phyloP scores from a whole-genome alignment of 2,113 vertebrate species.

The Nerophis lumbriciformis region DNA sequence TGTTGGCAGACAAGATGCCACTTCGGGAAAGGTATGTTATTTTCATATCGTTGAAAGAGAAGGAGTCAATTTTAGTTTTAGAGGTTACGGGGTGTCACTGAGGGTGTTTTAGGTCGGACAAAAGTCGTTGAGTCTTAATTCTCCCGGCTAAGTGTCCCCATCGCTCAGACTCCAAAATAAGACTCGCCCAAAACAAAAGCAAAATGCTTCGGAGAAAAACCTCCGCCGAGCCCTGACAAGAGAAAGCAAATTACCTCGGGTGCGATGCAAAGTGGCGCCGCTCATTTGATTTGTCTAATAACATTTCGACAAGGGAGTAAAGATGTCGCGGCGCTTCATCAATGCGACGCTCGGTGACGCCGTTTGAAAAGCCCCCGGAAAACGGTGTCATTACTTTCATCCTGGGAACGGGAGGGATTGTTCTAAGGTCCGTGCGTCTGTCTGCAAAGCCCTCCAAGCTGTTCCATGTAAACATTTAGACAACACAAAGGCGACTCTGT shows the following conservation, averaged over 20 bases:
- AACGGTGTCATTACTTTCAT: constrained; percentile 43
- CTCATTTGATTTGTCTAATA: constrained; percentile 51
- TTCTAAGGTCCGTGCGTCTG: constrained; percentile 53
- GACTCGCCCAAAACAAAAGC: constrained; percentile 28
- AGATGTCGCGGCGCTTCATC: constrained; percentile 31
- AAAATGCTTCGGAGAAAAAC: constrained; percentile 22
- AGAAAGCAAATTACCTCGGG: constrained; percentile 48
- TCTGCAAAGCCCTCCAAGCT: constrained; percentile 61
- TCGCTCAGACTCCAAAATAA: constrained; percentile 57
- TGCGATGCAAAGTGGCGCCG: constrained; percentile 15
- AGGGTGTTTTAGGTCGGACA: constrained; percentile 34
- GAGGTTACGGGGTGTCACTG: not conserved
- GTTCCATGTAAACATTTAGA: constrained; percentile 76
- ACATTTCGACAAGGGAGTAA: constrained; percentile 37
- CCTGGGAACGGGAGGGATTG: constrained; percentile 38
- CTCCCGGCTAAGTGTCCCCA: constrained; percentile 60
- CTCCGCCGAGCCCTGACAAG: constrained; percentile 31
- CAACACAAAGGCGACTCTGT: constrained; percentile 66
- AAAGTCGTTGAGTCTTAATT: constrained; percentile 62
- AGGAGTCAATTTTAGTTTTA: too few relatives aligned
- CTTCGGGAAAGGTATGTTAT: too few relatives aligned
- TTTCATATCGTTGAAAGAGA: too few relatives aligned
- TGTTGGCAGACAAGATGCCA: too few relatives aligned
- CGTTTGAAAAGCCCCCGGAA: constrained; percentile 35
- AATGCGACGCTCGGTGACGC: constrained; percentile 22